Conservation (phyloP, 2,797 vertebrate genomes). For the Luscinia luscinia region DNA sequence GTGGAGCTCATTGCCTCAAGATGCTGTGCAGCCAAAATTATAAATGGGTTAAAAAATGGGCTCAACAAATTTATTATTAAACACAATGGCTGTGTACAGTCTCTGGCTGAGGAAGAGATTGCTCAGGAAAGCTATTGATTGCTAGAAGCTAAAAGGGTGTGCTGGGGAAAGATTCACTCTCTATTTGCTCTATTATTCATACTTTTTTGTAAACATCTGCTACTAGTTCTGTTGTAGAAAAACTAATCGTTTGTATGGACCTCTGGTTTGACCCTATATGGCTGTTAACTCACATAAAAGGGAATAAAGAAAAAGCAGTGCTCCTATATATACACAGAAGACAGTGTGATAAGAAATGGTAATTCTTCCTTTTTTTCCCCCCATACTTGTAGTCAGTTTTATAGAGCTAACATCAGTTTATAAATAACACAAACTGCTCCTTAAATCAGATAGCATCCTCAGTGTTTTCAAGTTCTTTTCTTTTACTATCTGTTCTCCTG, state of each 20-base stretch:
- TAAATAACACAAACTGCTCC: background rate
- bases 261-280: constrained; percentile 4
- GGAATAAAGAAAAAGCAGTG: background rate
- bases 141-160: background rate
- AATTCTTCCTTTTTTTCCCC: background rate
- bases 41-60: constrained; percentile 50
- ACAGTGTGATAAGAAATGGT: background rate
- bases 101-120: constrained; percentile 34
- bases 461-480: background rate
- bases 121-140: constrained; percentile 21
- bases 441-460: background rate
- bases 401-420: background rate
- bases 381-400: background rate
- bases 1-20: constrained; percentile 39
- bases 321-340: background rate
- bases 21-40: constrained; percentile 43
- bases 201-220: constrained; percentile 10
- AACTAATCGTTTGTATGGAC: background rate
- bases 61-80: constrained; percentile 51
- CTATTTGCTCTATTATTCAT: background rate
- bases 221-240: background rate
- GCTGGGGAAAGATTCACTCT: background rate
- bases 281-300: background rate
- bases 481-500: background rate
- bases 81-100: background rate